A percentile compares a stretch with the other conserved stretches of the same genome.
These are phyloP conservation scores for Dolomedes plantarius DNA, from an alignment of 2,888 invertebrate genomes.

Conservation along the genomic window DNA sequence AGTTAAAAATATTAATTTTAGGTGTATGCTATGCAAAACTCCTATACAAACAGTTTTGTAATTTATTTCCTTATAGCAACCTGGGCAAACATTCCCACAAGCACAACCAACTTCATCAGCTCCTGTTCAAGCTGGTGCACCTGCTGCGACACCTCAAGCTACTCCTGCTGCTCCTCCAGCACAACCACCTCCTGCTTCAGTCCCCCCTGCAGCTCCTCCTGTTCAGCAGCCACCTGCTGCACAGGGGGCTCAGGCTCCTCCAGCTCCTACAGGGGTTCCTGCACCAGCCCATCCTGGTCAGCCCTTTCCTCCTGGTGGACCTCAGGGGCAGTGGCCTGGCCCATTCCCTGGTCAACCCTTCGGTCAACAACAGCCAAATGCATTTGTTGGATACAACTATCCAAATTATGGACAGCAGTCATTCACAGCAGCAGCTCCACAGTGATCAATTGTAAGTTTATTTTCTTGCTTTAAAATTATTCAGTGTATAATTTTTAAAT, in stretches of 20 bases:
- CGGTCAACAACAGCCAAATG: constrained; percentile 63
- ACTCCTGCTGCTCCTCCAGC: constrained; percentile 48
- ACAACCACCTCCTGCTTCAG: constrained; percentile 61
- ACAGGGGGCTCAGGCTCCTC: constrained; percentile 39
- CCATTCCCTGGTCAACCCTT: constrained; percentile 44
- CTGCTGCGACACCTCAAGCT: constrained; percentile 50
- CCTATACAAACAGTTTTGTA: too few species aligned
- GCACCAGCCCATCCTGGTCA: constrained; percentile 59
- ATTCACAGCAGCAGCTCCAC: constrained; percentile 44
- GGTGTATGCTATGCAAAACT: too few species aligned
- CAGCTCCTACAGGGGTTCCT: constrained; percentile 59
- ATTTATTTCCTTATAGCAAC: too few species aligned
- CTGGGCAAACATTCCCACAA: constrained; percentile 54
- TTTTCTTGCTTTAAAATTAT: background rate
- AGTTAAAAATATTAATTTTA: too few species aligned
- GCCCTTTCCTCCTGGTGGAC: constrained; percentile 44
- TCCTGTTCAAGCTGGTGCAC: constrained; percentile 39
- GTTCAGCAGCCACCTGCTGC: constrained; percentile 44
- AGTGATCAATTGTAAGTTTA: constrained; percentile 46
- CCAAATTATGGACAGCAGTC: constrained; percentile 62
- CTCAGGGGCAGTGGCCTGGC: constrained; percentile 53
- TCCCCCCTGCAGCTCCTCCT: constrained; percentile 52
- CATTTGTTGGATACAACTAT: constrained; percentile 65
- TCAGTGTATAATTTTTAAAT: too few species aligned
- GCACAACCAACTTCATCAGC: constrained; percentile 39